Base-by-base conservation (phyloP, 1,140 invertebrate genomes). In the Chionoecetes opilio region DNA sequence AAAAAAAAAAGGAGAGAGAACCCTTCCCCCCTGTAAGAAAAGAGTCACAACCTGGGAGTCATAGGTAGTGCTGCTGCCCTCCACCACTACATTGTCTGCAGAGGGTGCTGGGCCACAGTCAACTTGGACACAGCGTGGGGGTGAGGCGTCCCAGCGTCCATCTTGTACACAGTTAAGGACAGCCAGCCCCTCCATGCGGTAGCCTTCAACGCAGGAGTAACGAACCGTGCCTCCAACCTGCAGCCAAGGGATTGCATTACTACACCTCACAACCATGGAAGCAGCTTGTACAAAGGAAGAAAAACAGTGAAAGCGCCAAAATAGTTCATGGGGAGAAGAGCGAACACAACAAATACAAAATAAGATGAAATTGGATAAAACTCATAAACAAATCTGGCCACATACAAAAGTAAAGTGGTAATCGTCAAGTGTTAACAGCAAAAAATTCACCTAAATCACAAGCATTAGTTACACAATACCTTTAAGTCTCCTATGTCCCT, bases 181-280 rank as follows among this genome's bases (percentile, higher is more conserved):
- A 87, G 93, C 35, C 31, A 26, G 37, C 2, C 97, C 97, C 84
- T 96, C 95, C 32, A 97, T 85, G 17, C 96, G 85, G 95, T 96
- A 97, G 8, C 97, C 97, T 86, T 96, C 92, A 92, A 97, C 91
- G 88, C 97, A 97, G 14, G 94, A 26, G 87, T 96, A 96, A n/a
- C 88, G 82, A 8, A 95, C 95, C 14, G 92, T 93, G 6, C 94
- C 95, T 41, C 96, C 96, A 9, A 96, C 93, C 95, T 96, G 63
- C 31, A 53, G 35, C 29, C 29, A 37, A 82, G 11, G 38, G 53
- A 37, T 38, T 75, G 63, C 1, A n/a, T 75, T 75, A 75, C 0
- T 75, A n/a, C 21, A 75, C 63, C n/a, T 21, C 41, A 46, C 21
- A 75, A 21, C 1, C 63, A 75, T 75, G 8, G 2, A 53, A 53